phyloP scores from a whole-genome alignment of 2,797 vertebrate genomes.

The Lophius americanus region DNA sequence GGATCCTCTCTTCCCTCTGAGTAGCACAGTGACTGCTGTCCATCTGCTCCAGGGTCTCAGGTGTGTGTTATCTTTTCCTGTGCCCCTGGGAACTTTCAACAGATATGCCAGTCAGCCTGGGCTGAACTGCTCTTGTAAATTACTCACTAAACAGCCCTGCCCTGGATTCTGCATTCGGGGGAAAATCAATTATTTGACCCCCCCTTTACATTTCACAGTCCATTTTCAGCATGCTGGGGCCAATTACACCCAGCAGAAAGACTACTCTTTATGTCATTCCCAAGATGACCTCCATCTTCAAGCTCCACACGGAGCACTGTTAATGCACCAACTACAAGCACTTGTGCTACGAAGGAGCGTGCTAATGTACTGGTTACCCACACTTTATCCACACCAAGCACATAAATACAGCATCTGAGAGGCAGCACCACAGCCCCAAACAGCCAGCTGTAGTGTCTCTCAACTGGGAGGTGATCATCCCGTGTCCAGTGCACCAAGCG shows the following conservation, averaged over 20 bases:
- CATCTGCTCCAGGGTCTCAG: slow-evolving; percentile 80
- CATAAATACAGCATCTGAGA: slow-evolving; percentile 67
- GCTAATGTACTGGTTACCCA: slow-evolving; percentile 79
- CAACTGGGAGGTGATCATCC: slow-evolving; percentile 70
- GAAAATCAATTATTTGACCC: slow-evolving; percentile 86
- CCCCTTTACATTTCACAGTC: slow-evolving; percentile 84
- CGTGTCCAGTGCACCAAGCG: slow-evolving; percentile 68
- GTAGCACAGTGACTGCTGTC: slow-evolving; percentile 69
- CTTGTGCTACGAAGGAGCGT: slow-evolving; percentile 77
- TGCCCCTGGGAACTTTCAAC: slow-evolving; percentile 80
- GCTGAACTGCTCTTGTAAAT: slow-evolving; percentile 81
- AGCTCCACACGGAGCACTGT: slow-evolving; percentile 72
- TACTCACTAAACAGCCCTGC: slow-evolving; percentile 82
- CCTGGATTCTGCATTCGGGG: slow-evolving; percentile 79
- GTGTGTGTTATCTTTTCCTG: slow-evolving; percentile 77
- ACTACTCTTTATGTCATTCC: slow-evolving; percentile 80
- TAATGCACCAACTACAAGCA: slow-evolving; percentile 79
- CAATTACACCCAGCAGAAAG: slow-evolving; percentile 84
- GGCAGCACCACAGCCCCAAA: slow-evolving; percentile 41
- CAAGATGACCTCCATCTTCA: slow-evolving; percentile 79
- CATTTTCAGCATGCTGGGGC: slow-evolving; percentile 84
- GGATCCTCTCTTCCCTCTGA: slow-evolving; percentile 69
- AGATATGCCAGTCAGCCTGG: slow-evolving; percentile 75
- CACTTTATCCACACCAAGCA: slow-evolving; percentile 74
- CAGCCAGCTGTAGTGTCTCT: slow-evolving; percentile 59